Evolutionary conservation across 2,797 vertebrate genomes (phyloP).

Genomic region (Percopsis omiscomaycus): DNA sequence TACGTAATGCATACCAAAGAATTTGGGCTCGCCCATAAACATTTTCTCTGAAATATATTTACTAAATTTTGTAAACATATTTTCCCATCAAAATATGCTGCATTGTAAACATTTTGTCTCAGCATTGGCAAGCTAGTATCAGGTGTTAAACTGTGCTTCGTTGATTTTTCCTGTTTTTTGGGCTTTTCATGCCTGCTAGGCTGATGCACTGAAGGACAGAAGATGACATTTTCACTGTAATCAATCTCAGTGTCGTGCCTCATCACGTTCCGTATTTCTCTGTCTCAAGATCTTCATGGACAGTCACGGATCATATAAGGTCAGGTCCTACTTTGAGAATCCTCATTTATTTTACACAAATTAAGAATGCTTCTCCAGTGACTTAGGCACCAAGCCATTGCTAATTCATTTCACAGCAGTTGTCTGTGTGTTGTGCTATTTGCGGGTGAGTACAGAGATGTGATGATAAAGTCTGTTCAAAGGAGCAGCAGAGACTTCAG

Average conservation of each 20-base stretch:
- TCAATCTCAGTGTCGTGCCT: constrained; percentile 36
- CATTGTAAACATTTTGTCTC: no score
- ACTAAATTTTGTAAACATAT: no score
- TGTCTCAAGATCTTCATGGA: constrained; percentile 29
- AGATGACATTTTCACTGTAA: constrained; percentile 48
- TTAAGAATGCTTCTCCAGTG: constrained; percentile 46
- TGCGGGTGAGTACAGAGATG: constrained; percentile 54
- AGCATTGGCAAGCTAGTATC: not conserved
- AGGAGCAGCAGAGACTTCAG: constrained; percentile 61
- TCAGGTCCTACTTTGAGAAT: constrained; percentile 52
- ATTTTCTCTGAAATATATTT: no score
- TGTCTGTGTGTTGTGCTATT: constrained; percentile 49
- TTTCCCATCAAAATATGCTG: no score
- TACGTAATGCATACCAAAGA: no score
- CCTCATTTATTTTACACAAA: constrained; percentile 51
- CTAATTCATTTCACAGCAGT: constrained; percentile 62
- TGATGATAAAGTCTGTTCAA: constrained; percentile 68
- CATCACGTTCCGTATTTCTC: constrained; percentile 39
- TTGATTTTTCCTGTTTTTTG: constrained; percentile 35
- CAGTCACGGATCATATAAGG: constrained; percentile 16
- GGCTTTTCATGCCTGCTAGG: constrained; percentile 14
- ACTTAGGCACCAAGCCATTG: constrained; percentile 51
- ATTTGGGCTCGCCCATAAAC: no score
- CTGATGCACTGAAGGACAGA: constrained; percentile 20
- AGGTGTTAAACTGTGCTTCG: constrained; percentile 20